A percentile compares a stretch with the other conserved stretches of the same genome.
These are phyloP conservation scores for Sinotaia quadrata DNA, from an alignment of 2,888 invertebrate genomes.

Conservation along the genomic window DNA sequence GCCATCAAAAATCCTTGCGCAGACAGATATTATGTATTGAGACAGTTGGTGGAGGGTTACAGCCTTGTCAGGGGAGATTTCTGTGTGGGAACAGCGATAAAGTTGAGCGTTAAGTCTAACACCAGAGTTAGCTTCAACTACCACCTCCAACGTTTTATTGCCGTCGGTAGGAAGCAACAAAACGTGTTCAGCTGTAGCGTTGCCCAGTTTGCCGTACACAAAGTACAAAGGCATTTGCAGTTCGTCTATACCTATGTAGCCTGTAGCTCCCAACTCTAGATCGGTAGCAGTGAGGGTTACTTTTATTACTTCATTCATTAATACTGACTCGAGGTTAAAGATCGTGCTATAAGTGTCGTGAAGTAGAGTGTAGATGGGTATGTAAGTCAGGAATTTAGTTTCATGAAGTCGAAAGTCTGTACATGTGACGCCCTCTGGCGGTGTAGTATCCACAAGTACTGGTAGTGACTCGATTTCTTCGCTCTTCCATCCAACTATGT, in stretches of 20 bases:
- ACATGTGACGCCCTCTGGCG: slow-evolving; percentile 37
- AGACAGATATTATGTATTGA: slow-evolving; percentile 21
- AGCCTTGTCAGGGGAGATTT: background rate
- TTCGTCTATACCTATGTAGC: too few species aligned
- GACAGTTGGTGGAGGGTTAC: slow-evolving; percentile 33
- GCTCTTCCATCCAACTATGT: slow-evolving; percentile 44
- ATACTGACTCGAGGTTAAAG: background rate
- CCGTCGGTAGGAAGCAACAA: too few species aligned
- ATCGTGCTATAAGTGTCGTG: background rate
- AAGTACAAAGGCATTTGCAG: too few species aligned
- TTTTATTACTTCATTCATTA: background rate
- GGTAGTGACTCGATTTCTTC: slow-evolving; percentile 25
- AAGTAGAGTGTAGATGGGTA: background rate
- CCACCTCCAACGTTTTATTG: too few species aligned
- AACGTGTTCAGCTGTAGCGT: too few species aligned
- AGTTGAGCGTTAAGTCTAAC: background rate
- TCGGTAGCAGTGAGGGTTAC: slow-evolving; percentile 4
- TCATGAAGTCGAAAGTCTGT: background rate
- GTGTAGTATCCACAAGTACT: slow-evolving; percentile 37
- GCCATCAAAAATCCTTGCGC: slow-evolving; percentile 23
- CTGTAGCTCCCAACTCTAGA: background rate
- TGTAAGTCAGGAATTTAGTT: background rate
- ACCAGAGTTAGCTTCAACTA: background rate
- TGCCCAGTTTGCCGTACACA: too few species aligned
- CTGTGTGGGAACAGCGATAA: background rate